phyloP scores from a whole-genome alignment of 2,888 invertebrate species.

The Brenthis ino region DNA sequence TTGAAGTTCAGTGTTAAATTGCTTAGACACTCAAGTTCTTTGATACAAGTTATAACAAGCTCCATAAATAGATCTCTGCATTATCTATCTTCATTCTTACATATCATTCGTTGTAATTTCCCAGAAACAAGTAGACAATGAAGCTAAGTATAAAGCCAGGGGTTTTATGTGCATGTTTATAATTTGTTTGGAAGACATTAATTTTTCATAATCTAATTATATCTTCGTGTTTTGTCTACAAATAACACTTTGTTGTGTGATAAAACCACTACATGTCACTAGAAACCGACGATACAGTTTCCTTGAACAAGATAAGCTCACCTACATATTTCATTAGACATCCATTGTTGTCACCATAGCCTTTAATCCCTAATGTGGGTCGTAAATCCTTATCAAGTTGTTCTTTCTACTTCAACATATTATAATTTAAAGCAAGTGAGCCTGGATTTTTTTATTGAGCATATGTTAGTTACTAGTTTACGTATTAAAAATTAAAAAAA shows the following conservation, averaged over 20 bases:
- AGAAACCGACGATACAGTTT: background rate
- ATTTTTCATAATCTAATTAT: too few species aligned
- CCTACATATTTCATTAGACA: slow-evolving; percentile 10
- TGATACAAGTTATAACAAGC: slow-evolving; percentile 21
- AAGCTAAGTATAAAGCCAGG: too few species aligned
- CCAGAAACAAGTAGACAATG: background rate
- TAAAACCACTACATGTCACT: background rate
- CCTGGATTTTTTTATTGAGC: background rate
- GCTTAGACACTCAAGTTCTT: slow-evolving; percentile 18
- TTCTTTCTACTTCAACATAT: background rate
- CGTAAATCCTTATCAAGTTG: background rate
- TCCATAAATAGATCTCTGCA: slow-evolving; percentile 19
- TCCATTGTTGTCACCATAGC: slow-evolving; percentile 11
- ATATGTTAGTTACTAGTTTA: background rate
- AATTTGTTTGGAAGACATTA: too few species aligned
- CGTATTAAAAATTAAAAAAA: too few species aligned
- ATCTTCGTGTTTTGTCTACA: too few species aligned
- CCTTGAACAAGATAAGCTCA: slow-evolving; percentile 2
- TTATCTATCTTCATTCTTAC: slow-evolving; percentile 8
- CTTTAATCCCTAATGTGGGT: slow-evolving; percentile 15
- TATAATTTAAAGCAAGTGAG: background rate
- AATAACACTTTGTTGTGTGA: too few species aligned
- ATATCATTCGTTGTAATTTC: background rate
- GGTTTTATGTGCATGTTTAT: too few species aligned
- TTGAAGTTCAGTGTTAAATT: slow-evolving; percentile 15